Evolutionary conservation across 2,797 vertebrate species (phyloP).

Genomic region (Semaprochilodus insignis): DNA sequence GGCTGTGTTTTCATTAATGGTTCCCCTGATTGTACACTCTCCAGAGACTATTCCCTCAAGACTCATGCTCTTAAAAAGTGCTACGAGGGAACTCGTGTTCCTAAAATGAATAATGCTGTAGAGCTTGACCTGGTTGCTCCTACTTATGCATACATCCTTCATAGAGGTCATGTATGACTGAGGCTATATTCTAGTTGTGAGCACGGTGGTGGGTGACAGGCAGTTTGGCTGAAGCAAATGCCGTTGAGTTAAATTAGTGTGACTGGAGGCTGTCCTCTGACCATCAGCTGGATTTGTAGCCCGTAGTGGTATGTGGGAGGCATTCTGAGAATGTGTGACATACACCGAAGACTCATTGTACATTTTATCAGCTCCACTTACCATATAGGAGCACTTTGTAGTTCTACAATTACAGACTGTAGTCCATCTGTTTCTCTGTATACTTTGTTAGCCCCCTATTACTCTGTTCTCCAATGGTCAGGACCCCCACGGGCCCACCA

Average conservation of each 20-base stretch:
- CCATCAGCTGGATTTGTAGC: conserved; percentile 16
- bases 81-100: conserved; percentile 7
- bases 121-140: conserved; percentile 24
- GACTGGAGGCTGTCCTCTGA: not conserved
- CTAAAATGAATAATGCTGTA: conserved; percentile 17
- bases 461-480: too few relatives aligned
- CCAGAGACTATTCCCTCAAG: conserved; percentile 29
- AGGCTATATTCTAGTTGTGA: not conserved
- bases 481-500: too few relatives aligned
- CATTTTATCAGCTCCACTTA: too few relatives aligned
- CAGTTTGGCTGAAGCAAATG: not conserved
- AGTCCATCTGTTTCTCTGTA: too few relatives aligned
- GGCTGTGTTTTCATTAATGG: conserved; percentile 54
- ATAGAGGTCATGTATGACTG: not conserved
- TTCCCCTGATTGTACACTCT: conserved; percentile 52
- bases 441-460: too few relatives aligned
- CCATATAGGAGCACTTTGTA: too few relatives aligned
- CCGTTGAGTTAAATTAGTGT: not conserved
- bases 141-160: not conserved
- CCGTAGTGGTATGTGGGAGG: not conserved
- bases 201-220: not conserved
- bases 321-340: not conserved
- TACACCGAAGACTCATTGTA: not conserved
- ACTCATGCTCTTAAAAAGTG: not conserved
- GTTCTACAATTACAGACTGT: too few relatives aligned